phyloP scores from a whole-genome alignment of 1,140 invertebrate species.

The Muscidifurax raptorellus region DNA sequence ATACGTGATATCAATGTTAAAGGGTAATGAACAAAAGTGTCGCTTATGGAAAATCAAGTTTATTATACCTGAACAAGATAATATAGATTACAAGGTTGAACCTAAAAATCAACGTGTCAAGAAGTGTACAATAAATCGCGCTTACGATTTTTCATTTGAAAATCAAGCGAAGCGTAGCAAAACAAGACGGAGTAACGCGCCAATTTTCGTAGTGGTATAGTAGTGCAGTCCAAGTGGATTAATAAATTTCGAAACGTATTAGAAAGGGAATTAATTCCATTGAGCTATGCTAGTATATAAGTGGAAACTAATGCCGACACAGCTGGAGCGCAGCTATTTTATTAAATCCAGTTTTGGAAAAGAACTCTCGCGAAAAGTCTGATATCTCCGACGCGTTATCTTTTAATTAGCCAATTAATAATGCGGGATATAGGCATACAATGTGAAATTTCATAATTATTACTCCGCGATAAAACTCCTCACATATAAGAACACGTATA shows the following conservation, averaged over 20 bases:
- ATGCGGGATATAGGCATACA: background rate
- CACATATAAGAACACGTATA: too few species aligned
- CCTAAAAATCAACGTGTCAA: too few species aligned
- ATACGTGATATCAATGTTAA: too few species aligned
- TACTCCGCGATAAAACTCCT: too few species aligned
- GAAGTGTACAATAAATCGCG: too few species aligned
- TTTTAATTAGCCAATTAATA: background rate
- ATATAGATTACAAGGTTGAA: background rate
- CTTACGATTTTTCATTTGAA: too few species aligned
- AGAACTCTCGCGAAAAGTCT: background rate
- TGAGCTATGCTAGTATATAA: background rate
- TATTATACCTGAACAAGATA: background rate
- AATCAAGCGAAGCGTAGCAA: too few species aligned
- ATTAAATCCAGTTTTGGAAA: background rate
- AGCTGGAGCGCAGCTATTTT: background rate
- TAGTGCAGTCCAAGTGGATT: background rate
- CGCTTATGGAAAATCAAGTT: background rate
- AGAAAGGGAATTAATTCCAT: constrained; percentile 1
- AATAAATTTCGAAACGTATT: constrained; percentile 10
- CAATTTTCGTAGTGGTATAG: too few species aligned
- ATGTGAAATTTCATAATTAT: too few species aligned
- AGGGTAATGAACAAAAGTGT: background rate
- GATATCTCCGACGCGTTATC: background rate
- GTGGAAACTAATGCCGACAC: background rate
- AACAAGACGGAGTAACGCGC: too few species aligned